A percentile compares a stretch with the other conserved stretches of the same genome.
phyloP scores from a whole-genome alignment of 2,797 vertebrate genomes.

The Phrynocephalus guinanensis region DNA sequence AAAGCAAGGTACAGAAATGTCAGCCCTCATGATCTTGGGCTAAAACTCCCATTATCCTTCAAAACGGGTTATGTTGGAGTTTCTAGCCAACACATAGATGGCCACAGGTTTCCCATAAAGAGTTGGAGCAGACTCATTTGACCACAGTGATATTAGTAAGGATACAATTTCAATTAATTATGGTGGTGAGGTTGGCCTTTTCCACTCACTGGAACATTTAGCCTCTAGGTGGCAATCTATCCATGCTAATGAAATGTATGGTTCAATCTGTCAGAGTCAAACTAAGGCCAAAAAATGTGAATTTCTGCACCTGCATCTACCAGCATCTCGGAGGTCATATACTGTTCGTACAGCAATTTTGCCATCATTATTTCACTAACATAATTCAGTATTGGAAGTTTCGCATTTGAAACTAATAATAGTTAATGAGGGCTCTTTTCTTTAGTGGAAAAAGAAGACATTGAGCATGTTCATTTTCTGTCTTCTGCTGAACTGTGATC shows the following conservation, averaged over 20 bases:
- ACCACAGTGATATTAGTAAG: neutral
- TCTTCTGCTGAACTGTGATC: neutral
- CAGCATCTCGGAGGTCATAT: no score
- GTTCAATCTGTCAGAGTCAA: neutral
- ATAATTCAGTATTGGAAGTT: no score
- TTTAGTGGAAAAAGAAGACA: no score
- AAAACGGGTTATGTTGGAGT: neutral
- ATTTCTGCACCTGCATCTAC: no score
- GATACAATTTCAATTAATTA: neutral
- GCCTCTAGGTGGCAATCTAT: conserved; percentile 46
- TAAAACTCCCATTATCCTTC: neutral
- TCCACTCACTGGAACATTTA: neutral
- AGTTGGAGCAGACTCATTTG: no score
- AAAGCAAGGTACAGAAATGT: neutral
- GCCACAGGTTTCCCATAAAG: neutral
- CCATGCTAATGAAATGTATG: neutral
- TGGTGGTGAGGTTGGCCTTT: neutral
- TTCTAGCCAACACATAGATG: neutral
- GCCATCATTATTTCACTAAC: no score
- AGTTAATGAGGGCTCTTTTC: no score
- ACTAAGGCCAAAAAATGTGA: neutral
- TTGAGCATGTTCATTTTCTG: neutral
- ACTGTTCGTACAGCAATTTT: no score
- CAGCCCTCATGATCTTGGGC: neutral
- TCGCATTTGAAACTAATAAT: no score